Conservation (phyloP, 2,888 invertebrate genomes). For the Clusia tigrina region DNA sequence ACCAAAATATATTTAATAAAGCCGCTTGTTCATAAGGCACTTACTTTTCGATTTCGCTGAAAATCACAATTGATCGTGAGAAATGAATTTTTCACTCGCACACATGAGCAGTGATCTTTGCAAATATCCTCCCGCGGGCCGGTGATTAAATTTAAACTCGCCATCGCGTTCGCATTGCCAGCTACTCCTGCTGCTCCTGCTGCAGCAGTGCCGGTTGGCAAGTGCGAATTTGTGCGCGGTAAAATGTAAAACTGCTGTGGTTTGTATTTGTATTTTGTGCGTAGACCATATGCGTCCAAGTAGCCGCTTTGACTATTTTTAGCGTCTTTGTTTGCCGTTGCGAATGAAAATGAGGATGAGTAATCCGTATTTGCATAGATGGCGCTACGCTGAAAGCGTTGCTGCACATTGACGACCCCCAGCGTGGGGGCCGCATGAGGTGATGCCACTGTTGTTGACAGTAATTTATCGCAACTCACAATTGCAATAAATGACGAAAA, state of each 20-base stretch:
- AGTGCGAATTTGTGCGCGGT: background rate
- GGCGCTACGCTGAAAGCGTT: background rate
- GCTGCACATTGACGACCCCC: background rate
- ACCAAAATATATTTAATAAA: no score
- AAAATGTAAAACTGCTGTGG: constrained; percentile 37
- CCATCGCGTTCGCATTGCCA: constrained; percentile 11
- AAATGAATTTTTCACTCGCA: constrained; percentile 36
- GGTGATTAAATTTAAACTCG: constrained; percentile 34
- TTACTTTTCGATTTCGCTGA: constrained; percentile 37
- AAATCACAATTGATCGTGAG: constrained; percentile 39
- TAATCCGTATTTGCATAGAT: background rate
- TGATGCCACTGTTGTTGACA: background rate
- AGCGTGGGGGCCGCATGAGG: background rate
- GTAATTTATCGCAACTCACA: constrained; percentile 20
- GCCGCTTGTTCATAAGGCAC: no score
- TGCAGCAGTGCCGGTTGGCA: background rate
- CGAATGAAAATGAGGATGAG: background rate
- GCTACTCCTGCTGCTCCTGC: background rate
- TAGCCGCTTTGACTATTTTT: background rate
- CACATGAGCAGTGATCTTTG: constrained; percentile 36
- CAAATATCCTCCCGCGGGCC: constrained; percentile 40
- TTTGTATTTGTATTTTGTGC: constrained; percentile 20
- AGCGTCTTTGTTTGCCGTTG: no score
- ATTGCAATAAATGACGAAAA: constrained; percentile 16
- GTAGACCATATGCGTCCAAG: background rate